Base-by-base conservation (phyloP, 2,797 vertebrate genomes). In the Leuciscus waleckii region DNA sequence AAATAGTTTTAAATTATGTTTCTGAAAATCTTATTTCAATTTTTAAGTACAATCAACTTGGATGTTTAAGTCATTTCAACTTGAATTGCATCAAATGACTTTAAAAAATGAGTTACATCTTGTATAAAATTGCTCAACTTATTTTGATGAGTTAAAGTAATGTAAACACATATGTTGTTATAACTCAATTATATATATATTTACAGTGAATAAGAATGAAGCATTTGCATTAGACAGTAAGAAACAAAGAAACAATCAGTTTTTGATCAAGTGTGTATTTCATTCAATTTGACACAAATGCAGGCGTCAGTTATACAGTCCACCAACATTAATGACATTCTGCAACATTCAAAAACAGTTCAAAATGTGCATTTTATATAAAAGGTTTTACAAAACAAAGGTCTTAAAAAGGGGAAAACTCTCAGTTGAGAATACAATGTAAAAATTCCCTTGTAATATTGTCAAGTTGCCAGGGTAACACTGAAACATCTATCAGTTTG, bases 321-420 rank as follows among this genome's bases (percentile, higher is more conserved):
- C 41, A 67, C 11, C 35, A 19, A 39, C 76, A 80, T 63, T 23
- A 75, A 76, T 79, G 75, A 71, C 67, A 70, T 37, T 73, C 49
- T 73, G 88, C 71, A 73, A 16, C 74, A n/a, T 81, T 88, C 84
- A 85, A 82, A 86, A 81, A 81, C 13, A 79, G 78, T 65, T 37
- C 51, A 83, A 80, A 73, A 81, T 81, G 76, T 69, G 46, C 65
- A 83, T 91, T 92, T 91, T 71, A 91, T 92, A 93, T 76, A 93
- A 94, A 94, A 92, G 80, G 80, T 90, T 86, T 92, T 90, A 93
- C 79, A 93, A 81, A 93, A 93, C 35, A 92, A 91, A 84, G 35
- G 82, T 78, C 69, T 90, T 85, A 84, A 83, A 89, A 89, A 77
- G 67, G 88, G 81, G 89, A 90, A 29, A 85, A 87, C 88, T 90